phyloP scores from a whole-genome alignment of 1,140 invertebrate genomes.

The Drosophila trapezifrons region DNA sequence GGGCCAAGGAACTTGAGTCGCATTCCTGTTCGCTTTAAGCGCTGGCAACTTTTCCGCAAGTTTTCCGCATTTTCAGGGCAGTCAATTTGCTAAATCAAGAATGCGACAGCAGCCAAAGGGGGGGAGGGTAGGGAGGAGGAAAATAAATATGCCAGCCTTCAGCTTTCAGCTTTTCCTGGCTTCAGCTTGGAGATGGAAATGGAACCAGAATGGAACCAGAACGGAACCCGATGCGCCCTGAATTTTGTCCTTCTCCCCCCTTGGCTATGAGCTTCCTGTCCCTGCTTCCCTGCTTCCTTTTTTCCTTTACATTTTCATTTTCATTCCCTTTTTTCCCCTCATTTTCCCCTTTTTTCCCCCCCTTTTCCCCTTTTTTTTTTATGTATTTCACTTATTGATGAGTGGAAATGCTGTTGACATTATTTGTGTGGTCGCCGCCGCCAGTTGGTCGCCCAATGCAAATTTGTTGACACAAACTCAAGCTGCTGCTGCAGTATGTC shows the following conservation, averaged over 20 bases:
- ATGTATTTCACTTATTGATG: slow-evolving; percentile 70
- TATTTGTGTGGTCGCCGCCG: slow-evolving; percentile 72
- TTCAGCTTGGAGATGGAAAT: slow-evolving; percentile 20
- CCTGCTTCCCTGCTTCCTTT: neutral
- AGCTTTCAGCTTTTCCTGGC: slow-evolving; percentile 21
- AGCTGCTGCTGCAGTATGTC: slow-evolving; percentile 19
- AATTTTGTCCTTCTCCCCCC: slow-evolving; percentile 4
- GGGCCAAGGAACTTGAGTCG: slow-evolving; percentile 21
- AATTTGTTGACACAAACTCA: slow-evolving; percentile 68
- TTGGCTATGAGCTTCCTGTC: neutral
- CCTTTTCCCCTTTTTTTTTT: slow-evolving; percentile 8
- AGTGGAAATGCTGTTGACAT: slow-evolving; percentile 76
- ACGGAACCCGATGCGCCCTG: slow-evolving; percentile 47
- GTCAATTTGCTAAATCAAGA: slow-evolving; percentile 62
- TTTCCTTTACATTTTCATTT: slow-evolving; percentile 7
- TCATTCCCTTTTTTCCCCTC: neutral
- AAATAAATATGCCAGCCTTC: slow-evolving; percentile 54
- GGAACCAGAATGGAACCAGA: slow-evolving; percentile 12
- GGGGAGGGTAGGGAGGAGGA: neutral
- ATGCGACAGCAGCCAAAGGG: slow-evolving; percentile 37
- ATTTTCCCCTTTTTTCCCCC: neutral
- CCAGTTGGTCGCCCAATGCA: slow-evolving; percentile 70
- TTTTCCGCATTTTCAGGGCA: slow-evolving; percentile 52
- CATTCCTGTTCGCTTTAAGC: slow-evolving; percentile 48
- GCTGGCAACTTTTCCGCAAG: slow-evolving; percentile 48